phyloP scores from a whole-genome alignment of 2,888 invertebrate genomes.

The Eilema griseolum region DNA sequence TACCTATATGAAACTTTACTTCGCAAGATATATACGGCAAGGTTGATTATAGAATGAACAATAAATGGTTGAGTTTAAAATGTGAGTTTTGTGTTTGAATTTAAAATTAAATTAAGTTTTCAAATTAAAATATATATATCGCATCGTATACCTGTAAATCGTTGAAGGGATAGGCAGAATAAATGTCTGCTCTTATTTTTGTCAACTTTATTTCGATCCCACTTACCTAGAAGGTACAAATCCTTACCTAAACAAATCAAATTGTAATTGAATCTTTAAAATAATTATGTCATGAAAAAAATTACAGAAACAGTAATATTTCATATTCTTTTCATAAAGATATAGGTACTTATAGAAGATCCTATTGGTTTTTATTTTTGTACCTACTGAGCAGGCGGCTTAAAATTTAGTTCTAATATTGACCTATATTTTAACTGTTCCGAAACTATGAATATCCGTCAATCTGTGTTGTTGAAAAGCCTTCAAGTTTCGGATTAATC shows the following conservation, averaged over 20 bases:
- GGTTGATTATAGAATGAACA: background rate
- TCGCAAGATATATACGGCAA: background rate
- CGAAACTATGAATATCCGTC: constrained; percentile 61
- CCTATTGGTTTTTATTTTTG: background rate
- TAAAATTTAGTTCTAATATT: constrained; percentile 51
- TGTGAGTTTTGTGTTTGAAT: constrained; percentile 9
- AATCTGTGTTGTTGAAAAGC: constrained; percentile 64
- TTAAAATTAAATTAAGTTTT: constrained; percentile 18
- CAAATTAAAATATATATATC: too few species aligned
- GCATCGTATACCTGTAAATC: too few species aligned
- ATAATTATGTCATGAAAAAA: too few species aligned
- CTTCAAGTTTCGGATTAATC: constrained; percentile 76
- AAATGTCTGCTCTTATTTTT: too few species aligned
- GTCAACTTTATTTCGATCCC: too few species aligned
- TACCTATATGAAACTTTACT: background rate
- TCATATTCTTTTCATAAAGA: background rate
- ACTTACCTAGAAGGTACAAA: too few species aligned
- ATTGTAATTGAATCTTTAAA: too few species aligned
- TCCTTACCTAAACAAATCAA: too few species aligned
- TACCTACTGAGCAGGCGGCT: background rate
- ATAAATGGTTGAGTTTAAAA: constrained; percentile 10
- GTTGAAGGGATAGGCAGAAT: too few species aligned
- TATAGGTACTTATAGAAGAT: too few species aligned
- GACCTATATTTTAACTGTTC: constrained; percentile 31
- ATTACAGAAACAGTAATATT: background rate